phyloP scores from a whole-genome alignment of 2,888 invertebrate species.

The Tachina grossa region DNA sequence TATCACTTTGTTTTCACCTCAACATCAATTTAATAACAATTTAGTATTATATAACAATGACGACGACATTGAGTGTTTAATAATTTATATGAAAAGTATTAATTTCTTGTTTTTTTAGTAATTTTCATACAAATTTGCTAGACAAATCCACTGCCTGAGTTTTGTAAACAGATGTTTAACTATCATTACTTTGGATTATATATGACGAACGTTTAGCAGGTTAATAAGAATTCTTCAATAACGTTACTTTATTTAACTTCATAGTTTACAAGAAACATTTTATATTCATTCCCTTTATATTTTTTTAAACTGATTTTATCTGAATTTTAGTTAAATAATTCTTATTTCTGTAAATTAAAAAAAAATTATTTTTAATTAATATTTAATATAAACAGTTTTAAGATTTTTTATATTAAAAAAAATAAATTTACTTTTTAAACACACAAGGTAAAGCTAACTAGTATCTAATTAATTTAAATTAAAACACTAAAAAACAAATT shows the following conservation, averaged over 20 bases:
- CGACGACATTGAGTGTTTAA: no score
- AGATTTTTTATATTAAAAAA: slow-evolving; percentile 72
- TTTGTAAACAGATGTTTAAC: no score
- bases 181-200: no score
- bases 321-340: slow-evolving; percentile 49
- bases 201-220: background rate
- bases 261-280: slow-evolving; percentile 23
- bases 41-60: no score
- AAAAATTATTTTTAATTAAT: slow-evolving; percentile 55
- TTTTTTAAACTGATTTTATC: slow-evolving; percentile 28
- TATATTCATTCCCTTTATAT: slow-evolving; percentile 33
- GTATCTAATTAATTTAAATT: slow-evolving; percentile 66
- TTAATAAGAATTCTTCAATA: background rate
- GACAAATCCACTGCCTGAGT: no score
- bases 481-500: slow-evolving; percentile 59
- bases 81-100: no score
- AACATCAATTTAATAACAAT: no score
- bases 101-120: no score
- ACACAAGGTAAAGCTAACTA: slow-evolving; percentile 71
- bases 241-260: background rate
- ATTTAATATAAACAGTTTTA: slow-evolving; percentile 62
- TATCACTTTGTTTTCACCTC: no score
- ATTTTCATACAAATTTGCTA: no score
- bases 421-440: slow-evolving; percentile 70
- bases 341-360: slow-evolving; percentile 52